These are phyloP conservation scores for Sebastes vulpes DNA, from an alignment of 2,797 vertebrate species.

Conservation along the genomic window DNA sequence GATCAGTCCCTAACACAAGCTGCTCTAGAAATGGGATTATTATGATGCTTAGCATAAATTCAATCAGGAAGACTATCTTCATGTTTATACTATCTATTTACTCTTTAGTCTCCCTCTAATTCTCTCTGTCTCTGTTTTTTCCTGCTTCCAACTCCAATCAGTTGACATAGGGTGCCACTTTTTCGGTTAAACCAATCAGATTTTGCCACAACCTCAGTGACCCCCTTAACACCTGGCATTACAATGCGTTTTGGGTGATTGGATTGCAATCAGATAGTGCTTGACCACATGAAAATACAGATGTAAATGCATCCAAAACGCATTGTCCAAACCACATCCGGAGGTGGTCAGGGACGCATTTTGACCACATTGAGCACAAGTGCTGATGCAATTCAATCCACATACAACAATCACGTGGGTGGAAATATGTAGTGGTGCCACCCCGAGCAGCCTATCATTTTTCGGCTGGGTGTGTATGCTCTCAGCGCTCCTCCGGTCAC, in stretches of 20 bases:
- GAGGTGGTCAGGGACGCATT: neutral
- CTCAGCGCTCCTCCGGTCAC: too few relatives aligned
- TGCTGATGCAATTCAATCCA: too few relatives aligned
- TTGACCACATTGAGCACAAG: neutral
- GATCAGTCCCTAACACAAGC: slow-evolving; percentile 10
- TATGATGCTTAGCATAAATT: neutral
- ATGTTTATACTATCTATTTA: neutral
- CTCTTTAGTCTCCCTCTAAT: neutral
- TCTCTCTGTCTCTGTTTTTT: neutral
- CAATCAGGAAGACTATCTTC: neutral
- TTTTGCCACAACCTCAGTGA: neutral
- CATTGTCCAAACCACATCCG: neutral
- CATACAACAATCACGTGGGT: too few relatives aligned
- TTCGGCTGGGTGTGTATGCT: too few relatives aligned
- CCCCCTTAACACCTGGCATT: neutral
- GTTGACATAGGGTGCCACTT: neutral
- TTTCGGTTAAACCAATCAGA: neutral
- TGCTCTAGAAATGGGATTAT: slow-evolving; percentile 15
- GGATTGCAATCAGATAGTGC: neutral
- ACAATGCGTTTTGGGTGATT: neutral
- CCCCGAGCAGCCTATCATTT: too few relatives aligned
- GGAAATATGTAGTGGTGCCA: too few relatives aligned
- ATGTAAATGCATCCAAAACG: neutral
- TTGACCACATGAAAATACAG: neutral
- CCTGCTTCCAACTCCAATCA: neutral